These are phyloP conservation scores for Maniola hyperantus DNA, from an alignment of 2,888 invertebrate genomes.

Conservation along the genomic window DNA sequence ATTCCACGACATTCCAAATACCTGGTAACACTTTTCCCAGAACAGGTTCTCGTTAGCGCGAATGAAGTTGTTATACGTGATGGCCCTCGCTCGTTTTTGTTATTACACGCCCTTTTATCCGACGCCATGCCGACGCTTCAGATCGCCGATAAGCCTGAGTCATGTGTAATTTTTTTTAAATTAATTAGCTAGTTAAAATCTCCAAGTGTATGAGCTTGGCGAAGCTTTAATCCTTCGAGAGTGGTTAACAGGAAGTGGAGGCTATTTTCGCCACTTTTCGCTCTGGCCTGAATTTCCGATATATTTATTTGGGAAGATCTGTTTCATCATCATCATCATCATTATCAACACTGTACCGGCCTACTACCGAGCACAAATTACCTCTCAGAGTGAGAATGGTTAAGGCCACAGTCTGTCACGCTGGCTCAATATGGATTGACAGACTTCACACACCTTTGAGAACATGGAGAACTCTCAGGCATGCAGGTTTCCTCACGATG, in stretches of 20 bases:
- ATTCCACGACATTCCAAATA: background rate
- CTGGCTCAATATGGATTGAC: too few species aligned
- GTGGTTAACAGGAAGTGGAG: background rate
- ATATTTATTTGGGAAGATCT: too few species aligned
- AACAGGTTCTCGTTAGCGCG: conserved; percentile 72
- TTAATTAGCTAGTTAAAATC: conserved; percentile 36
- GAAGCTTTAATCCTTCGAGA: background rate
- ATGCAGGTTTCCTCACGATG: too few species aligned
- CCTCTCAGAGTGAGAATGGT: too few species aligned
- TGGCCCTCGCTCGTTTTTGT: conserved; percentile 66
- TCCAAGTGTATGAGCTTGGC: background rate
- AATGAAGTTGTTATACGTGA: conserved; percentile 77
- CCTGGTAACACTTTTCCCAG: conserved; percentile 42
- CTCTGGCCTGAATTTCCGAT: background rate
- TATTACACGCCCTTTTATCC: conserved; percentile 44
- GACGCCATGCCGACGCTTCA: conserved; percentile 42
- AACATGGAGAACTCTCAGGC: too few species aligned
- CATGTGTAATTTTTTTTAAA: conserved; percentile 30
- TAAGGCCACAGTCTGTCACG: too few species aligned
- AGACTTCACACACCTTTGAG: too few species aligned
- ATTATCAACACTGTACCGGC: too few species aligned
- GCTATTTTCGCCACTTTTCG: background rate
- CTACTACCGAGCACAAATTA: too few species aligned
- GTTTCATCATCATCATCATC: too few species aligned
- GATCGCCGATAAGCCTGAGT: conserved; percentile 39